A percentile compares a stretch with the other conserved stretches of the same genome.
Evolutionary conservation across 1,140 invertebrate genomes (phyloP).

Genomic region (Rhyacophila brunnea): DNA sequence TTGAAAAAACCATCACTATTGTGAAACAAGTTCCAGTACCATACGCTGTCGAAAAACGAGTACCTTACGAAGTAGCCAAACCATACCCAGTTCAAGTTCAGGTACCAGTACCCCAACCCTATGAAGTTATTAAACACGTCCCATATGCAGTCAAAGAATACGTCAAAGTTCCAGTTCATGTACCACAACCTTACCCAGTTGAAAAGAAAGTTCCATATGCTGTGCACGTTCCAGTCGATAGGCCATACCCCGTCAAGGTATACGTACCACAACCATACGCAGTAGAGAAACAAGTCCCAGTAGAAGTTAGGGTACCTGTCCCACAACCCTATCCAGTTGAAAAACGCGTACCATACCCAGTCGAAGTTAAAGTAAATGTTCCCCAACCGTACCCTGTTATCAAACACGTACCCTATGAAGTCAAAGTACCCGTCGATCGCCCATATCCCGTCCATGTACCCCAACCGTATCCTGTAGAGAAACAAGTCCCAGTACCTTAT

Average conservation of each 20-base stretch:
- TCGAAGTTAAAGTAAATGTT: conserved; percentile 60
- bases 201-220: conserved; percentile 63
- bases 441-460: conserved; percentile 63
- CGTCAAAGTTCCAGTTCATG: conserved; percentile 63
- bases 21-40: conserved; percentile 67
- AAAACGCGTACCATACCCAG: conserved; percentile 61
- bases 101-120: conserved; percentile 63
- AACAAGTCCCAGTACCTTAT: conserved; percentile 56
- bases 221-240: conserved; percentile 65
- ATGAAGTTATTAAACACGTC: conserved; percentile 61
- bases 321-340: conserved; percentile 66
- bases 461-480: conserved; percentile 61
- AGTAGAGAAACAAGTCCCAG: conserved; percentile 64
- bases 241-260: conserved; percentile 64
- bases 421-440: conserved; percentile 60
- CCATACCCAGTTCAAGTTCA: conserved; percentile 64
- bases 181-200: conserved; percentile 59
- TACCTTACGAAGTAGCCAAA: conserved; percentile 64
- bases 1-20: conserved; percentile 70
- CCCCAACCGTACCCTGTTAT: conserved; percentile 60
- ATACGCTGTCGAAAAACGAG: conserved; percentile 62
- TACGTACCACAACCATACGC: conserved; percentile 66
- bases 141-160: conserved; percentile 60
- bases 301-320: conserved; percentile 62
- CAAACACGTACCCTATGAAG: conserved; percentile 53